Conservation (phyloP, 2,797 vertebrate species). For the Sardinella longiceps region DNA sequence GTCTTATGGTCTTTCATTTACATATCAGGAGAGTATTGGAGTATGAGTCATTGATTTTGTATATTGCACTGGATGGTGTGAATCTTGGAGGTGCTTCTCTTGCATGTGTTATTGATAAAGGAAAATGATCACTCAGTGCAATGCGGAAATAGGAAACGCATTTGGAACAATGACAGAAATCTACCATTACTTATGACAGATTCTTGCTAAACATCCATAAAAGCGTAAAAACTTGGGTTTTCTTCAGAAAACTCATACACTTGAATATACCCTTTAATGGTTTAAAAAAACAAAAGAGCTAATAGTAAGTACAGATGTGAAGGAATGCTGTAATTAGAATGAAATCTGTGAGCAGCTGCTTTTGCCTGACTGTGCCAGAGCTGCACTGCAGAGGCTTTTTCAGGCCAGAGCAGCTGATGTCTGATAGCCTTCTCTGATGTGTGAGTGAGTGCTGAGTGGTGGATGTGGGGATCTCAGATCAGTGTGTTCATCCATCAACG, state of each 20-base stretch:
- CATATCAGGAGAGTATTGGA: background rate
- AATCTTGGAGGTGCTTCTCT: background rate
- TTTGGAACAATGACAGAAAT: background rate
- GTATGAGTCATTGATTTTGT: background rate
- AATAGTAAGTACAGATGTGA: background rate
- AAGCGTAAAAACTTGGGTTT: no score
- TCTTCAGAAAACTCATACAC: no score
- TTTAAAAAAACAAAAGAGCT: no score
- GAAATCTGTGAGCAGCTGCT: conserved; percentile 61
- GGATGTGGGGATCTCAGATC: background rate
- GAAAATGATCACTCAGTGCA: background rate
- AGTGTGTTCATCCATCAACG: background rate
- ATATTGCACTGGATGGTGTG: background rate
- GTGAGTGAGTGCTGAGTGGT: conserved; percentile 41
- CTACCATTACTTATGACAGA: background rate
- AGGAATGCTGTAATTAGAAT: background rate
- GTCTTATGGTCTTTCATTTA: background rate
- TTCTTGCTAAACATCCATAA: background rate
- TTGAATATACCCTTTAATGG: no score
- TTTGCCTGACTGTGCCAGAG: conserved; percentile 55
- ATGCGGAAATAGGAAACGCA: background rate
- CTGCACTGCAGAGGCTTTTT: conserved; percentile 76
- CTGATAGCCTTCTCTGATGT: background rate
- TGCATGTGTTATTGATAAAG: background rate
- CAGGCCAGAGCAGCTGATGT: conserved; percentile 59